phyloP scores from a whole-genome alignment of 2,888 invertebrate species.

The Drosophila mercatorum region DNA sequence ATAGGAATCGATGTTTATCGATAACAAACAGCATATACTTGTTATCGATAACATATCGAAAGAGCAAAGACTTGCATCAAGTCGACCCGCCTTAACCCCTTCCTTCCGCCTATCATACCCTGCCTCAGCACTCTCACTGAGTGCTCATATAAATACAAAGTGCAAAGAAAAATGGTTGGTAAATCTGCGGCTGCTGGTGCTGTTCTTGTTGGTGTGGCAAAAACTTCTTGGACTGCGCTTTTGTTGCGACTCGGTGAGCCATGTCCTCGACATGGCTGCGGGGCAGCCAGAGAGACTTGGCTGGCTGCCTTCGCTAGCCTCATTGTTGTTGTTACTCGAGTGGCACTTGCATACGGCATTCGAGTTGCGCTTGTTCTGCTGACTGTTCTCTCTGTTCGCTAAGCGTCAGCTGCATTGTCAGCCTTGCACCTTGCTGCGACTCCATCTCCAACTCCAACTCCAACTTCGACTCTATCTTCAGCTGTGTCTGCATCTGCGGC shows the following conservation, averaged over 20 bases:
- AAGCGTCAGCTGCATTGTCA: constrained; percentile 54
- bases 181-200: constrained; percentile 51
- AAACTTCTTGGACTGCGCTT: constrained; percentile 63
- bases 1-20: background rate
- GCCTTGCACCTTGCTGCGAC: constrained; percentile 53
- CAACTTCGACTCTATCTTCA: background rate
- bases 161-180: constrained; percentile 35
- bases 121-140: background rate
- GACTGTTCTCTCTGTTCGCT: constrained; percentile 22
- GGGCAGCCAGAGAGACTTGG: constrained; percentile 65
- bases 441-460: background rate
- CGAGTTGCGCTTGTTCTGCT: constrained; percentile 23
- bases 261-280: constrained; percentile 54
- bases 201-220: constrained; percentile 31
- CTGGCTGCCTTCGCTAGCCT: constrained; percentile 12
- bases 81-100: background rate
- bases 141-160: background rate
- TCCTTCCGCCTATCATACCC: background rate
- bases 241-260: constrained; percentile 78
- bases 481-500: constrained; percentile 2
- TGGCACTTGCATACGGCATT: constrained; percentile 58
- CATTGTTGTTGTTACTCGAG: constrained; percentile 53
- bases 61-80: too few relatives aligned
- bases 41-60: too few relatives aligned
- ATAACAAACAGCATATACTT: too few relatives aligned